phyloP scores from a whole-genome alignment of 2,888 invertebrate species.

The Platypus cylindrus region DNA sequence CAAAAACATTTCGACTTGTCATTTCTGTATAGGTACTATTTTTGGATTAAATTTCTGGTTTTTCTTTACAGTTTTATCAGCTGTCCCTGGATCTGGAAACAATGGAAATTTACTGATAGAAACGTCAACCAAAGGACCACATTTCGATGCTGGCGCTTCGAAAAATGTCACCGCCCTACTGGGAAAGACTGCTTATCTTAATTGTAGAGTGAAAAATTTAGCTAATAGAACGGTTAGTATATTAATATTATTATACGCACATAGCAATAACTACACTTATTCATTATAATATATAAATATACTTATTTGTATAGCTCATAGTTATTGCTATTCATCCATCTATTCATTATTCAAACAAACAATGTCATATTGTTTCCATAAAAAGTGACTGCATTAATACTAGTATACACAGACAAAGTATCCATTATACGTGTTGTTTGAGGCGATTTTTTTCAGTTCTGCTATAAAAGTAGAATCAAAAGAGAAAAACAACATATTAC shows the following conservation, averaged over 20 bases:
- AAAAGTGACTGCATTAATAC: no score
- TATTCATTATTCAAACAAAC: neutral
- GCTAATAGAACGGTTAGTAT: constrained; percentile 80
- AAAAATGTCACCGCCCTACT: constrained; percentile 63
- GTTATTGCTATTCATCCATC: neutral
- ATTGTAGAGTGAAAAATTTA: constrained; percentile 80
- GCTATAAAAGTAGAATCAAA: no score
- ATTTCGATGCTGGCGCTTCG: constrained; percentile 35
- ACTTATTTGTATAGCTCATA: neutral
- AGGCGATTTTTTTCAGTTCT: no score
- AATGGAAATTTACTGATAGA: constrained; percentile 29
- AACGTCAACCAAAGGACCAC: constrained; percentile 31
- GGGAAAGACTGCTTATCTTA: constrained; percentile 81
- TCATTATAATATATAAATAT: no score
- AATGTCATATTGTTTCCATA: neutral
- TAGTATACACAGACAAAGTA: no score
- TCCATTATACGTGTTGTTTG: no score
- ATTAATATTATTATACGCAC: neutral
- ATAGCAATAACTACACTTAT: no score
- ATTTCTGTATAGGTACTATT: neutral
- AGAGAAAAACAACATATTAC: no score
- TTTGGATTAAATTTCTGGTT: neutral
- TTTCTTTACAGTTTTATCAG: constrained; percentile 28
- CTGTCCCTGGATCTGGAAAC: constrained; percentile 27
- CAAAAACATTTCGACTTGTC: neutral